These are phyloP conservation scores for Cisticola juncidis DNA, from an alignment of 2,113 vertebrate genomes.

Conservation along the genomic window DNA sequence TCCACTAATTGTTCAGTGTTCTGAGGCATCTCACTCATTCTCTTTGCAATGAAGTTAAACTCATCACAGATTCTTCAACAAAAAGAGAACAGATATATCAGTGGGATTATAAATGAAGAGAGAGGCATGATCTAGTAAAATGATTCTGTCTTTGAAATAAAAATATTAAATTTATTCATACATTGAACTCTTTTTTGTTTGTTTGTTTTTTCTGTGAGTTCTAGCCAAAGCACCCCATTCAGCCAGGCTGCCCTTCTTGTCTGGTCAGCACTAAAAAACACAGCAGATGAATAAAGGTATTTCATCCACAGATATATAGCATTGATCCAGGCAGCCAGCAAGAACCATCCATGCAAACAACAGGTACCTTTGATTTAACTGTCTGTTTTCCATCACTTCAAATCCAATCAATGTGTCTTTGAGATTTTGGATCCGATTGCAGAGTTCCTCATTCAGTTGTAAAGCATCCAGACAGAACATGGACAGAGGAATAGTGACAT, in stretches of 20 bases:
- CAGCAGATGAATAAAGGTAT: neutral
- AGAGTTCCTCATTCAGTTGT: conserved; percentile 82
- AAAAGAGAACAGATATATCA: neutral
- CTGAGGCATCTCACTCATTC: conserved; percentile 73
- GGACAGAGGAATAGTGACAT: conserved; percentile 80
- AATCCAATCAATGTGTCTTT: conserved; percentile 79
- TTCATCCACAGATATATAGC: neutral
- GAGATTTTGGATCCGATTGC: conserved; percentile 74
- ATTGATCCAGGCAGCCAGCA: neutral
- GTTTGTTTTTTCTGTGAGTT: neutral
- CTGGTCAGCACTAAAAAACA: neutral
- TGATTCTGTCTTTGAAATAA: neutral
- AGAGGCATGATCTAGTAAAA: neutral
- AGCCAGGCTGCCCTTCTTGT: neutral
- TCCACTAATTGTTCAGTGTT: conserved; percentile 82
- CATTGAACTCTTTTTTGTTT: neutral
- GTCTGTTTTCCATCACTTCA: conserved; percentile 81
- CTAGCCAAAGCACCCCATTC: neutral
- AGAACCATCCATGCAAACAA: neutral
- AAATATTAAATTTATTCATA: neutral
- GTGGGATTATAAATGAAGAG: neutral
- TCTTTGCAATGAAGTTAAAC: conserved; percentile 80
- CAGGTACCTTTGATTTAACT: conserved; percentile 80
- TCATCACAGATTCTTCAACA: conserved; percentile 82
- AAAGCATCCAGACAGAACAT: conserved; percentile 86